Percentiles rank a stretch among this genome's conserved stretches.
These are phyloP conservation scores for Malthinus flaveolus DNA, from an alignment of 2,888 invertebrate genomes.

Conservation along the genomic window DNA sequence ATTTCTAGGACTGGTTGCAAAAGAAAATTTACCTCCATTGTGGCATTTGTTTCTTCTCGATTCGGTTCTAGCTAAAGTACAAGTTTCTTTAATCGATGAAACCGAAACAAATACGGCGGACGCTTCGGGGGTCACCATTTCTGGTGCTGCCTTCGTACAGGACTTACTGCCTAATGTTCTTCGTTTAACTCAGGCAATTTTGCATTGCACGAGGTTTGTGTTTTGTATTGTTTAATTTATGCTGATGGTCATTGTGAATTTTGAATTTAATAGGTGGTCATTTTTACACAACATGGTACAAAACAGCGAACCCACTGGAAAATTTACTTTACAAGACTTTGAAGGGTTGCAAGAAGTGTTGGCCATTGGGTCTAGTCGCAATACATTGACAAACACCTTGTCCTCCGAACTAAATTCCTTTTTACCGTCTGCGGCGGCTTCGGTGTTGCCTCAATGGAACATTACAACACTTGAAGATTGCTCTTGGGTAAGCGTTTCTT, in stretches of 20 bases:
- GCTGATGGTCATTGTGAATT: background rate
- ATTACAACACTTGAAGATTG: constrained; percentile 60
- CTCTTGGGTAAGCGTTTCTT: constrained; percentile 58
- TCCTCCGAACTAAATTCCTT: constrained; percentile 59
- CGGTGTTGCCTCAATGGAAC: constrained; percentile 67
- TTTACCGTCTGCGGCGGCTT: constrained; percentile 60
- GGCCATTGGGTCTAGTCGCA: constrained; percentile 53
- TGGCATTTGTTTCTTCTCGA: constrained; percentile 77
- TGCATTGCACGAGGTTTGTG: constrained; percentile 63
- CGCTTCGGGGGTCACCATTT: constrained; percentile 43
- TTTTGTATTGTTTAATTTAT: constrained; percentile 4
- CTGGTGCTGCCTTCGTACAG: constrained; percentile 55
- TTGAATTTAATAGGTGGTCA: constrained; percentile 41
- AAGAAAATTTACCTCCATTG: constrained; percentile 66
- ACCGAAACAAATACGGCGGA: constrained; percentile 50
- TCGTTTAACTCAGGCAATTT: constrained; percentile 65
- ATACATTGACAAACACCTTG: constrained; percentile 48
- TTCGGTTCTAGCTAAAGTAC: constrained; percentile 74
- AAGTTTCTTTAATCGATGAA: constrained; percentile 63
- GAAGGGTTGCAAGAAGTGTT: constrained; percentile 53
- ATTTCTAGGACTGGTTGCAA: constrained; percentile 43
- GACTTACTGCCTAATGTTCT: constrained; percentile 70
- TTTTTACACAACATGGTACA: constrained; percentile 50
- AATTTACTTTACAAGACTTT: constrained; percentile 56
- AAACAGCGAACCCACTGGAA: constrained; percentile 51